A percentile compares a stretch with the other conserved stretches of the same genome.
Evolutionary conservation across 2,113 vertebrate species (phyloP).

Genomic region (Caracal caracal): DNA sequence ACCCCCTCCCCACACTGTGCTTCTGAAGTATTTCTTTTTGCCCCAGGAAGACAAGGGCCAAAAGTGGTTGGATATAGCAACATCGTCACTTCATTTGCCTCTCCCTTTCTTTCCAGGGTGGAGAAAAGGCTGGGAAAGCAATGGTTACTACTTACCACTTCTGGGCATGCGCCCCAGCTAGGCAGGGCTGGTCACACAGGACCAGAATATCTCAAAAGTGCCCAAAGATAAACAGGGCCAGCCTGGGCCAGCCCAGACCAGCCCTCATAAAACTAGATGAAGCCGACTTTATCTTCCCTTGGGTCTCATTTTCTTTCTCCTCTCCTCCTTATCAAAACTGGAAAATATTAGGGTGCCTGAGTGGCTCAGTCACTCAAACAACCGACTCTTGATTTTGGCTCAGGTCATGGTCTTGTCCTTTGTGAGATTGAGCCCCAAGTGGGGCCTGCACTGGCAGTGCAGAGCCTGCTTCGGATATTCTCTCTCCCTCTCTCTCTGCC

Average conservation of each 20-base stretch:
- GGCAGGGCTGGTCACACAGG: neutral
- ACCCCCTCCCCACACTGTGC: neutral
- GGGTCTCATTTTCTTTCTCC: neutral
- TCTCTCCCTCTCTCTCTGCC: too few relatives aligned
- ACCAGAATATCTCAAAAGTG: neutral
- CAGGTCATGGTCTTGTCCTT: too few relatives aligned
- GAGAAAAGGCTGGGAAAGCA: neutral
- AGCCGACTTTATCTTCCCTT: neutral
- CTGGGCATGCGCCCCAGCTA: neutral
- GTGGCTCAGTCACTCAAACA: too few relatives aligned
- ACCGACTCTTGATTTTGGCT: too few relatives aligned
- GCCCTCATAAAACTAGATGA: neutral
- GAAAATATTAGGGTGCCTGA: neutral
- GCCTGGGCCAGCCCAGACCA: neutral
- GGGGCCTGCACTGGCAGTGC: too few relatives aligned
- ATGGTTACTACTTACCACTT: too few relatives aligned
- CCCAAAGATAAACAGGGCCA: neutral
- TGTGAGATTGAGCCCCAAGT: too few relatives aligned
- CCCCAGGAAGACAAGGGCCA: neutral
- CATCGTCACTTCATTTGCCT: neutral
- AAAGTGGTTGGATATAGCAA: neutral
- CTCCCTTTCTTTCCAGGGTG: neutral
- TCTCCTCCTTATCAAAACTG: slow-evolving; percentile 5
- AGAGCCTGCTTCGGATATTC: too few relatives aligned
- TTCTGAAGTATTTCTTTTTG: slow-evolving; percentile 7